Percentiles rank a stretch among this genome's conserved stretches.
phyloP scores from a whole-genome alignment of 2,113 vertebrate species.

The Embiotoca jacksoni region DNA sequence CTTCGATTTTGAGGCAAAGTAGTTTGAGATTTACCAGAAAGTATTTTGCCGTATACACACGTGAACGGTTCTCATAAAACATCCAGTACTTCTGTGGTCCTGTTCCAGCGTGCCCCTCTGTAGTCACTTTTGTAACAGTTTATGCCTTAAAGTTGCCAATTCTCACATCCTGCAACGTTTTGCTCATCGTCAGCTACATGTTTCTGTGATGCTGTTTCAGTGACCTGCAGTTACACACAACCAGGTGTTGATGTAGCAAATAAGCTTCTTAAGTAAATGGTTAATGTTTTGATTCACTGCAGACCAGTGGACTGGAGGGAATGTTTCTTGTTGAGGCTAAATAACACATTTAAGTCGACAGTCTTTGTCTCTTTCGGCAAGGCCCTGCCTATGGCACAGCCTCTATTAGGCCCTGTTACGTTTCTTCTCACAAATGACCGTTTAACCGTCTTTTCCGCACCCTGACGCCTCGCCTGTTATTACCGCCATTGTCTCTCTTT shows the following conservation, averaged over 20 bases:
- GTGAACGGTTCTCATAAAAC: slow-evolving; percentile 18
- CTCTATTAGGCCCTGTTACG: slow-evolving; percentile 69
- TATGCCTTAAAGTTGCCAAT: neutral
- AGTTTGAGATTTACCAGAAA: slow-evolving; percentile 48
- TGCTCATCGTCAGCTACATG: neutral
- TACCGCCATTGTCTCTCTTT: slow-evolving; percentile 81
- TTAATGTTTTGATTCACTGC: slow-evolving; percentile 47
- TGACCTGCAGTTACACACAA: slow-evolving; percentile 18
- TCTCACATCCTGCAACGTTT: neutral
- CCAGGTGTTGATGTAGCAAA: slow-evolving; percentile 49
- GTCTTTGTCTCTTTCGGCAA: slow-evolving; percentile 53
- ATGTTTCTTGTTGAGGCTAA: slow-evolving; percentile 43
- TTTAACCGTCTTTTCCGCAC: slow-evolving; percentile 82
- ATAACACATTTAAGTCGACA: slow-evolving; percentile 53
- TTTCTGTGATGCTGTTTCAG: neutral
- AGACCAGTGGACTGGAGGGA: slow-evolving; percentile 33
- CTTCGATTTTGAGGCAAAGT: slow-evolving; percentile 54
- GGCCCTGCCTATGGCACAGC: slow-evolving; percentile 58
- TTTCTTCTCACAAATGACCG: slow-evolving; percentile 82
- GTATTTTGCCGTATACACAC: slow-evolving; percentile 41
- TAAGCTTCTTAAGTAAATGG: slow-evolving; percentile 27
- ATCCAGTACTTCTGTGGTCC: neutral
- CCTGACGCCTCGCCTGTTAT: slow-evolving; percentile 85
- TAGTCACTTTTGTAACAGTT: slow-evolving; percentile 8
- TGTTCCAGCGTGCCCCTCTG: neutral